Percentiles rank a stretch among this genome's conserved stretches.
Conservation (phyloP, 2,888 invertebrate genomes). For the Thelaira solivaga region DNA sequence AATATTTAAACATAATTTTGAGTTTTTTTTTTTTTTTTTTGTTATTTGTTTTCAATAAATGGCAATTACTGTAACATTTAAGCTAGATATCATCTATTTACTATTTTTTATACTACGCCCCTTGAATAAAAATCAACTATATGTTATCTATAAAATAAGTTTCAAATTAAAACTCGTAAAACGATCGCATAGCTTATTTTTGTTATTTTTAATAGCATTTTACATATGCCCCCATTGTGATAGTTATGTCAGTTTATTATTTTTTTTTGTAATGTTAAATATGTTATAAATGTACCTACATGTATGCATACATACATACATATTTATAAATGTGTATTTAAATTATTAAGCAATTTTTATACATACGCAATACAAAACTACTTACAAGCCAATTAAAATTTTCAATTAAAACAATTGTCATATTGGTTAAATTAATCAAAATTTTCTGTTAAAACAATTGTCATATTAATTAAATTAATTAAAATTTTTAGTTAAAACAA, state of each 20-base stretch:
- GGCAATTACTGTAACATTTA: neutral
- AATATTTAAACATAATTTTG: neutral
- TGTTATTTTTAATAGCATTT: neutral
- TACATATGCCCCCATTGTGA: slow-evolving; percentile 45
- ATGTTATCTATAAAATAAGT: too few relatives aligned
- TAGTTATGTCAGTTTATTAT: slow-evolving; percentile 27
- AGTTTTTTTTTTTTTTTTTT: neutral
- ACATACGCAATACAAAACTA: too few relatives aligned
- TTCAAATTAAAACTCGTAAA: neutral
- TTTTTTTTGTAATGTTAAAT: slow-evolving; percentile 37
- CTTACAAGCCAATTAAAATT: too few relatives aligned
- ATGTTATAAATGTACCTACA: slow-evolving; percentile 33
- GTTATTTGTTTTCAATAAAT: neutral
- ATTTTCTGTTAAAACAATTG: too few relatives aligned
- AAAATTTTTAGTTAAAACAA: too few relatives aligned
- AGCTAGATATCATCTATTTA: neutral
- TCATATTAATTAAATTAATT: too few relatives aligned
- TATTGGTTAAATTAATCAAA: too few relatives aligned
- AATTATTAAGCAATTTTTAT: too few relatives aligned
- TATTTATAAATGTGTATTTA: too few relatives aligned
- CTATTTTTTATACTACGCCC: neutral
- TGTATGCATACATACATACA: too few relatives aligned
- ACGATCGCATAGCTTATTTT: slow-evolving; percentile 5
- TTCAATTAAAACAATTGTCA: too few relatives aligned
- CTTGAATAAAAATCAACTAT: neutral